Evolutionary conservation across 2,888 invertebrate species (phyloP).

Genomic region (Pachliopta kotzebuea): DNA sequence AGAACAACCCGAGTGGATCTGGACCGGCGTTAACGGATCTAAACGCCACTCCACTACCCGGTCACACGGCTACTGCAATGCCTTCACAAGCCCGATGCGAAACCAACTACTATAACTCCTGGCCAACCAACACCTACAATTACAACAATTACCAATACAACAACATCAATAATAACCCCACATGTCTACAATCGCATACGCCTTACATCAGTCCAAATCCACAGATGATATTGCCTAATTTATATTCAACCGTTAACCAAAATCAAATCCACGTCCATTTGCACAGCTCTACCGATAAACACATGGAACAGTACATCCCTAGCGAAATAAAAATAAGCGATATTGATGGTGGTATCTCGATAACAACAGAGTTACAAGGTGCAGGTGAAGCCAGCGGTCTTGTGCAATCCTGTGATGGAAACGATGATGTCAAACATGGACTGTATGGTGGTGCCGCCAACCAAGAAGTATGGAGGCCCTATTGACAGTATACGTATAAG

Average conservation of each 20-base stretch:
- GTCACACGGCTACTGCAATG: conserved; percentile 19
- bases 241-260: conserved; percentile 92
- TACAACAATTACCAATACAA: conserved; percentile 87
- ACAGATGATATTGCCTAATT: conserved; percentile 88
- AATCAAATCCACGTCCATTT: conserved; percentile 92
- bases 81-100: conserved; percentile 54
- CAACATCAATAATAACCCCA: conserved; percentile 77
- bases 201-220: conserved; percentile 82
- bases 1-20: conserved; percentile 62
- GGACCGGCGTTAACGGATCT: conserved; percentile 68
- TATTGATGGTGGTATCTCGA: conserved; percentile 79
- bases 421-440: conserved; percentile 77
- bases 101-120: conserved; percentile 81
- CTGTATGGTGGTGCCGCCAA: conserved; percentile 58
- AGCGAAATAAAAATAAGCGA: conserved; percentile 82
- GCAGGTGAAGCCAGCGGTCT: conserved; percentile 70
- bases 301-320: conserved; percentile 83
- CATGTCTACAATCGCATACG: conserved; percentile 78
- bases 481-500: conserved; percentile 73
- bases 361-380: conserved; percentile 72
- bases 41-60: conserved; percentile 51
- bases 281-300: conserved; percentile 84
- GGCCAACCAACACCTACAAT: conserved; percentile 83
- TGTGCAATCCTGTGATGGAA: conserved; percentile 74
- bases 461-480: conserved; percentile 88